Conservation (phyloP, 2,113 vertebrate species). For the Ivindomyrus marchei region DNA sequence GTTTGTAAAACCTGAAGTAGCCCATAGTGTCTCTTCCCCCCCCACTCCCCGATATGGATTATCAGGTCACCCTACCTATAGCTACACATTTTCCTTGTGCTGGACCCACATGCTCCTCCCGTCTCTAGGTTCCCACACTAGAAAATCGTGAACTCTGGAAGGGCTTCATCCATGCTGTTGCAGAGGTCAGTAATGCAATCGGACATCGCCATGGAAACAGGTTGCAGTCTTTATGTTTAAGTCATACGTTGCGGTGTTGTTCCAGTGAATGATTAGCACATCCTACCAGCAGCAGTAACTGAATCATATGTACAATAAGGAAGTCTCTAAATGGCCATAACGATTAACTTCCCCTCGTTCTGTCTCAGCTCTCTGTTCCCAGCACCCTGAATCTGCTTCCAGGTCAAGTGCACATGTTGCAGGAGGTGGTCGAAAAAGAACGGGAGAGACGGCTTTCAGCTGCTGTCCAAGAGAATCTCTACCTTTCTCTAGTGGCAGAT, state of each 20-base stretch:
- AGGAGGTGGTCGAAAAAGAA: slow-evolving; percentile 60
- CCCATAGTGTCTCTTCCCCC: not conserved
- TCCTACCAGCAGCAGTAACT: not conserved
- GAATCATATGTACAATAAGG: not conserved
- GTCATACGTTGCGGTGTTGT: not conserved
- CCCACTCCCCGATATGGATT: not conserved
- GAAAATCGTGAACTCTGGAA: slow-evolving; percentile 76
- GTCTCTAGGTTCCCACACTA: slow-evolving; percentile 55
- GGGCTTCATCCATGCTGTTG: slow-evolving; percentile 65
- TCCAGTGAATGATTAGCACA: not conserved
- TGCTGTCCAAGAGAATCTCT: not conserved
- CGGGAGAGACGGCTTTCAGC: slow-evolving; percentile 27
- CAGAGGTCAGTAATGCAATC: slow-evolving; percentile 52
- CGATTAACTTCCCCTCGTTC: not conserved
- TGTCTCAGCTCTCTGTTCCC: slow-evolving; percentile 60
- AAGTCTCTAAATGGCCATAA: not conserved
- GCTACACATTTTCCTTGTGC: not conserved
- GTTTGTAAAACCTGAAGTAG: not conserved
- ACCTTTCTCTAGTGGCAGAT: slow-evolving; percentile 19
- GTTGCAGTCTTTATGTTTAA: not conserved
- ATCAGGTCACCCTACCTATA: not conserved
- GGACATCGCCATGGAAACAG: not conserved
- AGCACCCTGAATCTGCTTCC: slow-evolving; percentile 66
- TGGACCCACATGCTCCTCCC: not conserved
- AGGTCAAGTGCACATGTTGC: slow-evolving; percentile 66